phyloP scores from a whole-genome alignment of 2,888 invertebrate species.

The Melanargia galathea region DNA sequence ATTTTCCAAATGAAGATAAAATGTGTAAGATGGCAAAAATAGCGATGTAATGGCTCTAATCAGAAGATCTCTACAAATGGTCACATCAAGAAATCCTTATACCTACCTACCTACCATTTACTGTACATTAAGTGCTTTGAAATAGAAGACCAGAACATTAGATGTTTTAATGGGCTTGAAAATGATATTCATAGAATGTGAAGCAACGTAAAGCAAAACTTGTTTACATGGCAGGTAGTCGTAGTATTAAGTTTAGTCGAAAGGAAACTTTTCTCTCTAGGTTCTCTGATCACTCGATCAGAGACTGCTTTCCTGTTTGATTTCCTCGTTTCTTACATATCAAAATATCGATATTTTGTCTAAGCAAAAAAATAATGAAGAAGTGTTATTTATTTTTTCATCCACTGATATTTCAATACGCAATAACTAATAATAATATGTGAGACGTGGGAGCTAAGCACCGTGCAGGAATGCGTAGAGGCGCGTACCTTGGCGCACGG shows the following conservation, averaged over 20 bases:
- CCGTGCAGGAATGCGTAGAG: slow-evolving; percentile 24
- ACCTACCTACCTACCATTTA: neutral
- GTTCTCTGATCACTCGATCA: neutral
- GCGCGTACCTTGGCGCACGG: neutral
- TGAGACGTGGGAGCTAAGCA: slow-evolving; percentile 3
- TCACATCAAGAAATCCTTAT: slow-evolving; percentile 14
- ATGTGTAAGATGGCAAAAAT: neutral
- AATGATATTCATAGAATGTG: slow-evolving; percentile 15
- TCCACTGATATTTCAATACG: neutral
- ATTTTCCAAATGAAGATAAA: neutral
- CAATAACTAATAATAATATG: neutral
- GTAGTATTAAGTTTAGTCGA: slow-evolving; percentile 2
- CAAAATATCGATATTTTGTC: neutral
- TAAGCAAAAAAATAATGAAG: no score
- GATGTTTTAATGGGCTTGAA: slow-evolving; percentile 1
- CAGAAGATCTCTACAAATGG: neutral
- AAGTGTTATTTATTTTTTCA: no score
- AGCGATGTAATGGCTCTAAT: slow-evolving; percentile 6
- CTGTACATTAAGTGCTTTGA: slow-evolving; percentile 4
- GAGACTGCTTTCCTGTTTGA: slow-evolving; percentile 9
- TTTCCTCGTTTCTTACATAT: neutral
- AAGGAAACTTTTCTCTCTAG: slow-evolving; percentile 10
- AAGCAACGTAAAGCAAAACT: slow-evolving; percentile 11
- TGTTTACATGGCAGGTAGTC: slow-evolving; percentile 13
- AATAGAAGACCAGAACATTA: slow-evolving; percentile 4